Percentiles rank a stretch among this genome's conserved stretches.
These are phyloP conservation scores for Antedon mediterranea DNA, from an alignment of 53 echinoderm and acorn worm species.

Conservation along the genomic window DNA sequence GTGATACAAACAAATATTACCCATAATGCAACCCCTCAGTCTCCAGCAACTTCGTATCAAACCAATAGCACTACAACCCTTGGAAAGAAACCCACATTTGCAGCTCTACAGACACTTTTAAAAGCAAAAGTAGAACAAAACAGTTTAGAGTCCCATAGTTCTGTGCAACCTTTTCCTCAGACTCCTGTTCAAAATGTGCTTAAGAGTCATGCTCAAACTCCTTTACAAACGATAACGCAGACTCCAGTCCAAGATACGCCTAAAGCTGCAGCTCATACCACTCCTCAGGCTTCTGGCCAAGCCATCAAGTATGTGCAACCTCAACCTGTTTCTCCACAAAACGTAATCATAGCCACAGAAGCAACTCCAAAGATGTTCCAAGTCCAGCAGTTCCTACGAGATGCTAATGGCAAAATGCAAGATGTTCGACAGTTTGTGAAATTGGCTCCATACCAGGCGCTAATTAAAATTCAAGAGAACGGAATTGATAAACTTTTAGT, in stretches of 20 bases:
- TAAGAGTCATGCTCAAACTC: background rate
- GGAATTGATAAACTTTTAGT: background rate
- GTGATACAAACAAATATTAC: too few species aligned
- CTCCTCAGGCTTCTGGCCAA: background rate
- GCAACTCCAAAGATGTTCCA: background rate
- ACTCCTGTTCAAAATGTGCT: too few species aligned
- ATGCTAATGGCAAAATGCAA: background rate
- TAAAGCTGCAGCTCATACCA: background rate
- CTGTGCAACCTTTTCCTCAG: background rate
- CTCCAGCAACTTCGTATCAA: background rate
- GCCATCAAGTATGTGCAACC: background rate
- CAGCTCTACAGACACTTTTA: background rate
- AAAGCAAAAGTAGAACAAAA: background rate
- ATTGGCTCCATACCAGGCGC: background rate
- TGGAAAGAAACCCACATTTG: background rate
- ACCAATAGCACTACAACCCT: background rate
- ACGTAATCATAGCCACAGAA: background rate
- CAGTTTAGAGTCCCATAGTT: too few species aligned
- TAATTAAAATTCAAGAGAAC: background rate
- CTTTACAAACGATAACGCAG: background rate
- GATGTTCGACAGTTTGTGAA: background rate
- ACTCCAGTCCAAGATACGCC: background rate
- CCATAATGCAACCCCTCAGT: too few species aligned
- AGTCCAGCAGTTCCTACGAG: background rate
- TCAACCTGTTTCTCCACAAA: background rate